Base-by-base conservation (phyloP, 2,888 invertebrate species). In the Alloplasta piceator region DNA sequence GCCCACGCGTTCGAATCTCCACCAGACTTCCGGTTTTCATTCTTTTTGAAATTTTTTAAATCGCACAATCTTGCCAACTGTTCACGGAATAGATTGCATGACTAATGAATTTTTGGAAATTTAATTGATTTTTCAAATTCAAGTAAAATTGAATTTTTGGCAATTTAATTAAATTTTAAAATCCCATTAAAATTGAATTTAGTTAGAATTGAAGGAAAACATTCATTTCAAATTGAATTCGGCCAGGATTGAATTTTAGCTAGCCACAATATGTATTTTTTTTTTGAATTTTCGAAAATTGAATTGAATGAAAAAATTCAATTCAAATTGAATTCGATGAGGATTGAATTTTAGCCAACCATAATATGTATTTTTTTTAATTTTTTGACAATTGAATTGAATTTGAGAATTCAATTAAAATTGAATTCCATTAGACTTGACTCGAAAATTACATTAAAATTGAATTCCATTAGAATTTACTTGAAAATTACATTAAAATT, bases 1-100 rank as follows among this genome's bases (percentile, higher is more conserved):
- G 26, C 80, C 75, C 75, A 67, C 75, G 55, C 48, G 14, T 14
- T 26, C 41, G 56, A 67, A 80, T 80, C 76, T 67, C 16, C 60
- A 61, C 41, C 55, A 71, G 67, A 76, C 80, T 80, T 75, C 75
- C 80, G 16, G 75, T 72, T 74, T 26, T 26, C 26, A 26, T 26
- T 26, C 26, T 26, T 26, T 26, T 26, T 26, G 3, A 26, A 26
- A 26, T 3, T 26, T 26, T 26, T 76, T 16, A 26, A 50, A 80
- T 71, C 43, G 60, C 39, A 43, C 55, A 50, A 60, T 72, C 61
- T 38, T 36, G 26, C 70, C 41, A 14, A 66, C 16, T 43, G 60
- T 43, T 55, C 36, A 7, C 48, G 16, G 3, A 26, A 26, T 26
- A 26, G 1, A 26, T 2, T 26, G 1, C 26, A 26, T 3, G 3